Evolutionary conservation across 2,113 vertebrate genomes (phyloP).

Genomic region (Grammomys surdaster): DNA sequence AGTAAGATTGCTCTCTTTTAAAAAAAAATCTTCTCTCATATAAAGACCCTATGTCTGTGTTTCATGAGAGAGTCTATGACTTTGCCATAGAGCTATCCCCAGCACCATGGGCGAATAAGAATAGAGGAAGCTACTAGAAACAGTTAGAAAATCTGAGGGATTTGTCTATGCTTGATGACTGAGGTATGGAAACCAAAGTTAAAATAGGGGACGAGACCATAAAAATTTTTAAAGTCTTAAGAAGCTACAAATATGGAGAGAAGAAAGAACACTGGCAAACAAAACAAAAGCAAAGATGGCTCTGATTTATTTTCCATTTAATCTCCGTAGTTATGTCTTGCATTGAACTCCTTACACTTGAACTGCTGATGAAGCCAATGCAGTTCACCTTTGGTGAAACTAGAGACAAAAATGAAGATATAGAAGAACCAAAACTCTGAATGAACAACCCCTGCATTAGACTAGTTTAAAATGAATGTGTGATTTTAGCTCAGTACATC

Average conservation of each 20-base stretch:
- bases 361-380: slow-evolving; percentile 17
- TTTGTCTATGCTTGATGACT: not conserved
- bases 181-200: not conserved
- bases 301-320: slow-evolving; percentile 52
- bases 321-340: not conserved
- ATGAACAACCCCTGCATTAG: not conserved
- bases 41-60: not conserved
- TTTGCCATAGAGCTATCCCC: not conserved
- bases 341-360: slow-evolving; percentile 40
- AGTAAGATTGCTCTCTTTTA: not conserved
- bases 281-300: not conserved
- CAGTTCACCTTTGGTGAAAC: not conserved
- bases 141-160: not conserved
- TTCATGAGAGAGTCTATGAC: not conserved
- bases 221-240: slow-evolving; percentile 34
- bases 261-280: slow-evolving; percentile 19
- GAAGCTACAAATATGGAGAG: not conserved
- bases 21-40: not conserved
- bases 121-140: not conserved
- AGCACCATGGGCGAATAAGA: not conserved
- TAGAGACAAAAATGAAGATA: not conserved
- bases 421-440: not conserved
- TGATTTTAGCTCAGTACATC: not conserved
- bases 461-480: not conserved
- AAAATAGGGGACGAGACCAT: not conserved